Evolutionary conservation across 2,113 vertebrate species (phyloP).

Genomic region (Todiramphus saurophagus): DNA sequence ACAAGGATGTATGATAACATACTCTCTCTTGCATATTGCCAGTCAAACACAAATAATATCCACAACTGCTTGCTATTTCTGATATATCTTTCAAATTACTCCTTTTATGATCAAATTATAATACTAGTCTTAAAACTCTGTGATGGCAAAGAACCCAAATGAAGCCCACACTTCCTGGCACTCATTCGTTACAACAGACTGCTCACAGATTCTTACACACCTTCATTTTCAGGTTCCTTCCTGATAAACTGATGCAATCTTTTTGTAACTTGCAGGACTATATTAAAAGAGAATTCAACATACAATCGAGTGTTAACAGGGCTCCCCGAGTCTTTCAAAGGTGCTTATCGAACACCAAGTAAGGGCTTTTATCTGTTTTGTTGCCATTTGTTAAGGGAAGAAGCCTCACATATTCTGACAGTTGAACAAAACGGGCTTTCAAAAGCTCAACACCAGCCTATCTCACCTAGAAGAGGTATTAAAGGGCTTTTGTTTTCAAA

Average conservation of each 20-base stretch:
- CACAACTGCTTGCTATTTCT: background rate
- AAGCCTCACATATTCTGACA: background rate
- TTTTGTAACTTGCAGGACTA: background rate
- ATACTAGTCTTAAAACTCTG: background rate
- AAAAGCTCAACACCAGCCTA: background rate
- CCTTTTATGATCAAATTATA: background rate
- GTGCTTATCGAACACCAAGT: background rate
- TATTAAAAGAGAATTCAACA: background rate
- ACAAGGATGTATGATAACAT: background rate
- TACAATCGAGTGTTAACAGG: background rate
- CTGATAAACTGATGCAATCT: background rate
- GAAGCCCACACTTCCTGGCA: background rate
- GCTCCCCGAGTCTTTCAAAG: background rate
- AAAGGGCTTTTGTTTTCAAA: background rate
- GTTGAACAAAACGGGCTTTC: background rate
- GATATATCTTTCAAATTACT: background rate
- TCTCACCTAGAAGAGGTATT: background rate
- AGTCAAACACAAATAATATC: constrained; percentile 9
- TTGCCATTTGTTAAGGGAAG: background rate
- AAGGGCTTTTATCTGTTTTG: background rate
- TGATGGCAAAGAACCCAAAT: background rate
- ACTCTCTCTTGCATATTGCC: background rate
- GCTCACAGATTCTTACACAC: background rate
- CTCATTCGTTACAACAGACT: background rate
- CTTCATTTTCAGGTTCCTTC: background rate